phyloP scores from a whole-genome alignment of 2,797 vertebrate genomes.

The Coregonus suidteri region DNA sequence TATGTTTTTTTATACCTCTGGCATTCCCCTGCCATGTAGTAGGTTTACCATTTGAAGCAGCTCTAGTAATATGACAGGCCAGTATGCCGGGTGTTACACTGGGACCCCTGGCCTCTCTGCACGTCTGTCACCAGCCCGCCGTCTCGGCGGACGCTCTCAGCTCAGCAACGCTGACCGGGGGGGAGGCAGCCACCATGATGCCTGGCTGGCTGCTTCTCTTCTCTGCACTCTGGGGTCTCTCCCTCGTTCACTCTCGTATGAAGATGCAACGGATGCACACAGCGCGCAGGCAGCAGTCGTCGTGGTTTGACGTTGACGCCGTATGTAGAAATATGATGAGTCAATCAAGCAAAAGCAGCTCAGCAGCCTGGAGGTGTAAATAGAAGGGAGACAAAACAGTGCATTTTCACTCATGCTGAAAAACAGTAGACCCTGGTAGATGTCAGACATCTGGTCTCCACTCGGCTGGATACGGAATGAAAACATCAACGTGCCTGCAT shows the following conservation, averaged over 20 bases:
- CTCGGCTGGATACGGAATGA: slow-evolving; percentile 30
- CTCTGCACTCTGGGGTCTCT: slow-evolving; percentile 51
- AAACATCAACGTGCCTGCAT: slow-evolving; percentile 36
- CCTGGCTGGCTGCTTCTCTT: slow-evolving; percentile 51
- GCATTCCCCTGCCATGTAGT: slow-evolving; percentile 49
- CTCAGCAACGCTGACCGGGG: slow-evolving; percentile 65
- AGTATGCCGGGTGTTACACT: slow-evolving; percentile 68
- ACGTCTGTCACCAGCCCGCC: slow-evolving; percentile 69
- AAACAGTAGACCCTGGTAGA: slow-evolving; percentile 18
- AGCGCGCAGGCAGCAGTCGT: slow-evolving; percentile 40
- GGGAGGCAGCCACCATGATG: slow-evolving; percentile 65
- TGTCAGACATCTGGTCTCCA: slow-evolving; percentile 16
- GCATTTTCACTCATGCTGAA: slow-evolving; percentile 36
- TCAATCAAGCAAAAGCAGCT: slow-evolving; percentile 55
- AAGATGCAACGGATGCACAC: slow-evolving; percentile 55
- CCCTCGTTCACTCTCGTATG: slow-evolving; percentile 57
- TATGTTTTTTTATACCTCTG: slow-evolving; percentile 23
- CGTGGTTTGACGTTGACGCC: slow-evolving; percentile 58
- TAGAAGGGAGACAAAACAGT: slow-evolving; percentile 22
- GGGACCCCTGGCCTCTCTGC: slow-evolving; percentile 71
- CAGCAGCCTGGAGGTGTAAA: slow-evolving; percentile 30
- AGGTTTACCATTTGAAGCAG: slow-evolving; percentile 48
- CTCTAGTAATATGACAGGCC: slow-evolving; percentile 66
- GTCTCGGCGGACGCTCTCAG: slow-evolving; percentile 26
- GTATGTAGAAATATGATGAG: slow-evolving; percentile 68